These are phyloP conservation scores for Polyommatus icarus DNA, from an alignment of 2,888 invertebrate species.

Conservation along the genomic window DNA sequence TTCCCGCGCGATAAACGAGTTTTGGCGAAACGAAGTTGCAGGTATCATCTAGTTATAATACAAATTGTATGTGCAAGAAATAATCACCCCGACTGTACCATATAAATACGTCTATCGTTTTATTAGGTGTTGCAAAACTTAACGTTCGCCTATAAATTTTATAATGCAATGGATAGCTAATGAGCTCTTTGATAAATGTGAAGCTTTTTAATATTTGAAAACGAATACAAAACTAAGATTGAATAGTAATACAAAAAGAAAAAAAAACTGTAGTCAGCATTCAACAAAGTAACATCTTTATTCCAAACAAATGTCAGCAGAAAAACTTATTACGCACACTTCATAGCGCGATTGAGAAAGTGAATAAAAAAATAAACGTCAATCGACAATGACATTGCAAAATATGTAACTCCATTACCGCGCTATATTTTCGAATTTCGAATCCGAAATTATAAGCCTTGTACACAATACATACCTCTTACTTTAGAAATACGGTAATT, in stretches of 20 bases:
- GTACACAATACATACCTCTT: constrained; percentile 41
- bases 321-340: constrained; percentile 11
- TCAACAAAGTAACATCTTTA: not conserved
- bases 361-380: constrained; percentile 48
- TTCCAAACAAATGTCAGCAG: not conserved
- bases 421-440: constrained; percentile 42
- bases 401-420: constrained; percentile 44
- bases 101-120: constrained; percentile 4
- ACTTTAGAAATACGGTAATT: constrained; percentile 41
- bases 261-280: not conserved
- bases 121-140: not conserved
- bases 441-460: constrained; percentile 41
- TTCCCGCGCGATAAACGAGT: too few relatives aligned
- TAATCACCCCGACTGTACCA: not conserved
- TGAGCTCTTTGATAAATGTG: not conserved
- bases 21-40: too few relatives aligned
- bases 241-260: not conserved
- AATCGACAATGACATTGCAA: constrained; percentile 54
- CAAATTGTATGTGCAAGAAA: not conserved
- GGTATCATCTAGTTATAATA: too few relatives aligned
- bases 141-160: not conserved
- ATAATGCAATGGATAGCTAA: constrained; percentile 25
- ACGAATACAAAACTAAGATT: not conserved
- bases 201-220: not conserved
- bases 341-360: constrained; percentile 41